Percentiles rank a stretch among this genome's conserved stretches.
Evolutionary conservation across 1,140 invertebrate species (phyloP).

Genomic region (Dendroctonus valens): DNA sequence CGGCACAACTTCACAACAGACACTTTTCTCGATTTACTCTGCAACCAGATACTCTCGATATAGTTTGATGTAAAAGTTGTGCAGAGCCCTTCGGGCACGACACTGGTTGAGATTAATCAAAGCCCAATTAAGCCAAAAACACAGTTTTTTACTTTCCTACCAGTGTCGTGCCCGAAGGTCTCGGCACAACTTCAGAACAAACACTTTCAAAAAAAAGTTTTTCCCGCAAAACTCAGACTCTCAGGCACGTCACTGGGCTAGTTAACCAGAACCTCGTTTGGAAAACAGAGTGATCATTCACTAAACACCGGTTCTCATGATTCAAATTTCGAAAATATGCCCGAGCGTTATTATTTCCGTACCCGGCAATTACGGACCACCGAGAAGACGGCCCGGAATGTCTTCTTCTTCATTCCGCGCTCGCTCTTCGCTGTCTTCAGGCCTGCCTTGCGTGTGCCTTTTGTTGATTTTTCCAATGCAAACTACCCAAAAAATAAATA

Average conservation of each 20-base stretch:
- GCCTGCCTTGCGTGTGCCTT: neutral
- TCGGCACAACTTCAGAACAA: too few species aligned
- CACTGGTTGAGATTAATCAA: too few species aligned
- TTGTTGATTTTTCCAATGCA: constrained; percentile 1
- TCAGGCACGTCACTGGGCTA: constrained; percentile 2
- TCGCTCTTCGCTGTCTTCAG: neutral
- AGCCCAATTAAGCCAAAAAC: too few species aligned
- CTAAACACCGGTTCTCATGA: constrained; percentile 47
- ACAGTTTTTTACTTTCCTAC: too few species aligned
- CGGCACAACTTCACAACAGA: too few species aligned
- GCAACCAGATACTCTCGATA: too few species aligned
- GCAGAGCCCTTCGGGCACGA: too few species aligned
- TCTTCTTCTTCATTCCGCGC: constrained; percentile 20
- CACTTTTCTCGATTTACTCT: too few species aligned
- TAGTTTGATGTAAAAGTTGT: too few species aligned
- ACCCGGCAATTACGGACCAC: constrained; percentile 48
- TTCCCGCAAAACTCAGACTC: neutral
- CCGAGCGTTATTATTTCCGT: constrained; percentile 46
- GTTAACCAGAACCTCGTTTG: constrained; percentile 43
- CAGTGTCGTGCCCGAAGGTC: too few species aligned
- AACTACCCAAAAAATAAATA: neutral
- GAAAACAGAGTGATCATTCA: constrained; percentile 39
- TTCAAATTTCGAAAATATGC: constrained; percentile 44
- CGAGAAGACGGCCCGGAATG: constrained; percentile 36
- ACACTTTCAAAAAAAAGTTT: too few species aligned